Base-by-base conservation (phyloP, 2,888 invertebrate genomes). In the Macaria liturata region DNA sequence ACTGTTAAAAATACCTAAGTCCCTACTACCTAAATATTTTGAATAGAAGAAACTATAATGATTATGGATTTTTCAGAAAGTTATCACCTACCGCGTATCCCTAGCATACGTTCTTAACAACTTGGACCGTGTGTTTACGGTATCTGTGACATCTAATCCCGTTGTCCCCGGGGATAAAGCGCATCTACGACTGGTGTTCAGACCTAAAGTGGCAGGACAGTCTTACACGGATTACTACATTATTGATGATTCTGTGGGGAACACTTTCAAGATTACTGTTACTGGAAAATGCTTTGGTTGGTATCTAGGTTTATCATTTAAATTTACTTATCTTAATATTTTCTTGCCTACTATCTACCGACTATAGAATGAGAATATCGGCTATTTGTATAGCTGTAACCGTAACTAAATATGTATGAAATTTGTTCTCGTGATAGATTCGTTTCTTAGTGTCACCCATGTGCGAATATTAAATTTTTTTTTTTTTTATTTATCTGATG, bases 141-240 rank as follows among this genome's bases (percentile, higher is more conserved):
- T 89, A 44, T 77, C 76, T 1, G 69, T 88, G 3, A 75, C 83
- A 2, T 79, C 83, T 1, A 75, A 68, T 2, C 73, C 76, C 3
- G 78, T 90, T 4, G 70, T 78, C 30, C 79, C 88, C 0, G 71
- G 75, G 5, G 77, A 84, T 3, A 70, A 59, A 43, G 84, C 78
- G 0, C 76, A 76, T 63, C 72, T 90, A 1, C 78, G 62, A 54
- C 73, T 90, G 43, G 45, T 73, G 3, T 92, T 88, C 65, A 82
- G 68, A 49, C 90, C 92, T 0, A 81, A 79, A 48, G 73, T 84
- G 9, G 72, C 84, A 0, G 83, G 80, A 0, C 88, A 88, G 64
- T 81, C 85, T 2, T 91, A 83, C 65, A 90, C 90, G 0, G 90
- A 92, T 45, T 90, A 91, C 70, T 91, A 78, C 45, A 66, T 87